phyloP scores from a whole-genome alignment of 2,113 vertebrate genomes.

The Sarotherodon lohbergeri region DNA sequence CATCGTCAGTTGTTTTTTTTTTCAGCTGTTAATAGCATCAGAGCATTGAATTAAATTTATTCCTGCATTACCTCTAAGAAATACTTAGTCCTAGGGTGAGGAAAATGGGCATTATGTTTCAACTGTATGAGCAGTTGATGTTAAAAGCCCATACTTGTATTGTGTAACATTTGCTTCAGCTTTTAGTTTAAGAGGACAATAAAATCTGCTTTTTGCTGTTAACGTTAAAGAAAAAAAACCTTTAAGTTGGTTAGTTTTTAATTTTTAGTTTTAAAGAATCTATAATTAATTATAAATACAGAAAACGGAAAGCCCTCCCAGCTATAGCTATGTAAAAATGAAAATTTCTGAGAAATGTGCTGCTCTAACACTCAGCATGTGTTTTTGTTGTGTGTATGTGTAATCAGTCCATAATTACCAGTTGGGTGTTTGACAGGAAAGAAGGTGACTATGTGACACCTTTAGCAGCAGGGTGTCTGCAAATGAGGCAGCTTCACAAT shows the following conservation, averaged over 20 bases:
- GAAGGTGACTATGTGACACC: conserved; percentile 40
- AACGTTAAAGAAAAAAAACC: not conserved
- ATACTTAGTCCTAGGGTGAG: not conserved
- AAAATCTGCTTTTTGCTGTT: not conserved
- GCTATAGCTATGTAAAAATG: not conserved
- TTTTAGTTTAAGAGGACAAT: not conserved
- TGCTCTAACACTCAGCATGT: not conserved
- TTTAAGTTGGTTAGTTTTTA: not conserved
- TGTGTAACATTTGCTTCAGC: not conserved
- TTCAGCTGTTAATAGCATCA: not conserved
- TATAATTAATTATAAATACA: not conserved
- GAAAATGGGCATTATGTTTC: not conserved
- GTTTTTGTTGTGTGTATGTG: not conserved
- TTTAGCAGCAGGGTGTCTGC: conserved; percentile 33
- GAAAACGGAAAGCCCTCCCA: not conserved
- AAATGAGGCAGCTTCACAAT: conserved; percentile 50
- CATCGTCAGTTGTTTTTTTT: not conserved
- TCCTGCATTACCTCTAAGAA: not conserved
- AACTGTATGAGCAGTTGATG: not conserved
- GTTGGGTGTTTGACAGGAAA: conserved; percentile 14
- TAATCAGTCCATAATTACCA: conserved; percentile 50
- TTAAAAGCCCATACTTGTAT: not conserved
- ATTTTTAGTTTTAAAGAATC: not conserved
- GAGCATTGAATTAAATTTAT: not conserved
- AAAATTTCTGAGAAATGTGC: not conserved